Conservation (phyloP, 1,140 invertebrate species). For the Trichonephila clavata region DNA sequence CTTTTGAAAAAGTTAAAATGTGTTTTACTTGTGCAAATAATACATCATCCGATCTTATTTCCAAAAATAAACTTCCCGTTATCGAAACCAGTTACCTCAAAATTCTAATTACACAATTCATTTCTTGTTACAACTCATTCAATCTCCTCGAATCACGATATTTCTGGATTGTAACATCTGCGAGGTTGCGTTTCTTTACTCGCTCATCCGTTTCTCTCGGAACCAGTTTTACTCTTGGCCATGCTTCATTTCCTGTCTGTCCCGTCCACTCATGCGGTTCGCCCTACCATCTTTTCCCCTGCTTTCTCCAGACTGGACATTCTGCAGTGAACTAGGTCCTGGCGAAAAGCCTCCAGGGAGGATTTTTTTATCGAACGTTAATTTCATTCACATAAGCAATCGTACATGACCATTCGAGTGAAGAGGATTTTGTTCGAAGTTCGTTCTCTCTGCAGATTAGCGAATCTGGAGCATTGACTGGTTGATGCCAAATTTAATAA, state of each 20-base stretch:
- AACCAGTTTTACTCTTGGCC: conserved; percentile 8
- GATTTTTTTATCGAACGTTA: neutral
- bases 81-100: neutral
- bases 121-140: neutral
- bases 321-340: neutral
- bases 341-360: neutral
- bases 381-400: neutral
- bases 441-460: neutral
- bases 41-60: neutral
- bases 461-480: neutral
- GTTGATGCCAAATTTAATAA: neutral
- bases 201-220: conserved; percentile 29
- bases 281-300: neutral
- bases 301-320: neutral
- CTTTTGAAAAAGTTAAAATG: neutral
- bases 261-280: conserved; percentile 1
- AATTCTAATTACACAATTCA: neutral
- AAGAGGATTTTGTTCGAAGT: neutral
- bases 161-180: neutral
- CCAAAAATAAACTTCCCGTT: neutral
- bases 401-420: neutral
- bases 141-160: conserved; percentile 2
- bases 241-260: conserved; percentile 3
- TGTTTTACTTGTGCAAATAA: neutral
- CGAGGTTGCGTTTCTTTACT: conserved; percentile 20